These are phyloP conservation scores for Anguilla megastoma DNA, from an alignment of 2,797 vertebrate genomes.

Conservation along the genomic window DNA sequence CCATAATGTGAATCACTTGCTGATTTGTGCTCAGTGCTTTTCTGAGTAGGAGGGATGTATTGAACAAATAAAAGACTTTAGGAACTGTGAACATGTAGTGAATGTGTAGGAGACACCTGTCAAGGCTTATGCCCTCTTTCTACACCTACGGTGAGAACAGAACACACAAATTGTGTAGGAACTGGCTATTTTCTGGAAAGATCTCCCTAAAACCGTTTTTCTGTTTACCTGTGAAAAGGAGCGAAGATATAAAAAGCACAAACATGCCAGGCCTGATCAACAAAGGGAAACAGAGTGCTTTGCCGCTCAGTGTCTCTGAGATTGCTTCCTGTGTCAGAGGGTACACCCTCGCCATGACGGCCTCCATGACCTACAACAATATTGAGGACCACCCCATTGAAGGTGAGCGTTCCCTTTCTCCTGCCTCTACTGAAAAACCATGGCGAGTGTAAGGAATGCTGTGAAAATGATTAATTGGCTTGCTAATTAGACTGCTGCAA, in stretches of 20 bases:
- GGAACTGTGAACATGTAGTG: not conserved
- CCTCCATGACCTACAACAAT: conserved; percentile 91
- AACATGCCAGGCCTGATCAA: conserved; percentile 93
- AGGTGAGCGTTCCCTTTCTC: conserved; percentile 69
- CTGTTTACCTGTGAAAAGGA: conserved; percentile 19
- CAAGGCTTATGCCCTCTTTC: not conserved
- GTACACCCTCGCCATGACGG: conserved; percentile 89
- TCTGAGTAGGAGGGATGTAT: not conserved
- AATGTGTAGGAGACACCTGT: not conserved
- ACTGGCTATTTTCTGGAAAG: not conserved
- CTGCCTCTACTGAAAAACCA: not conserved
- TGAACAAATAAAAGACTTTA: not conserved
- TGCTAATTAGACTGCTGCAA: not conserved
- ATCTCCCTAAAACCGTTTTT: conserved; percentile 10
- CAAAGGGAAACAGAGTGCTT: conserved; percentile 67
- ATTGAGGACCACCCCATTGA: conserved; percentile 86
- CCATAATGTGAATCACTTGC: not conserved
- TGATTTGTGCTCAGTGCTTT: not conserved
- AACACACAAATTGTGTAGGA: not conserved
- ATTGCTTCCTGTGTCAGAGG: conserved; percentile 91
- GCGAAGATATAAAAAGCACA: conserved; percentile 36
- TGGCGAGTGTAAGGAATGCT: not conserved
- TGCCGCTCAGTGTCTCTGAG: conserved; percentile 85
- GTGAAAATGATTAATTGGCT: not conserved
- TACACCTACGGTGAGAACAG: not conserved